Base-by-base conservation (phyloP, 2,888 invertebrate species). In the Esperia sulphurella region DNA sequence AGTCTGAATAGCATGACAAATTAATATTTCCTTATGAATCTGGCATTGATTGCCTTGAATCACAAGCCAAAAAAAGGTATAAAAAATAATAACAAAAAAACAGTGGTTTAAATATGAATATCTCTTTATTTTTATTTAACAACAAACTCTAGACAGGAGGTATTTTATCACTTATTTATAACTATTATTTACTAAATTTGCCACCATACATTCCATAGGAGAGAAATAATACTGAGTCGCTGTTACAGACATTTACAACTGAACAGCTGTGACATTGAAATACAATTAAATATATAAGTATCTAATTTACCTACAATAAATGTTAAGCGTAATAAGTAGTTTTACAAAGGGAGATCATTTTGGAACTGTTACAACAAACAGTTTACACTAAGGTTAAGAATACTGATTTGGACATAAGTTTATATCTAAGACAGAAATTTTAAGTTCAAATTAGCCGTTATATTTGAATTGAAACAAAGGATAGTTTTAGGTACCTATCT, bases 121-220 rank as follows among this genome's bases (percentile, higher is more conserved):
- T 84, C 72, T 84, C 80, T 87, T 87, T 88, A 87, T 83, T 83
- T 71, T 21, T 21, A 21, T 21, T 67, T 79, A 86, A 87, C 86
- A 86, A 81, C 86, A 83, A 80, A 79, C 76, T 85, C 82, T 87
- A 85, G 83, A 86, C 83, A 86, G 81, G 79, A 81, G 79, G 81
- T 85, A 83, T 77, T 79, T 62, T 77, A 76, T 80, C 72, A 78
- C 77, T 76, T 77, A 78, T 65, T 63, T 67, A 63, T 21, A 21
- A 21, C 21, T 21, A 63, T 63, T 72, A 78, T 61, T 59, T 54
- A 60, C 65, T 75, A 68, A 62, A 57, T 72, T 71, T 68, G 65
- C 65, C 68, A 76, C 71, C 37, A 53, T 68, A 70, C 58, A 65
- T 71, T 64, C 51, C 68, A 4, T 31, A n/a, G 33, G 33, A 69